phyloP scores from a whole-genome alignment of 2,888 invertebrate species.

The Muschampia plurimacula region DNA sequence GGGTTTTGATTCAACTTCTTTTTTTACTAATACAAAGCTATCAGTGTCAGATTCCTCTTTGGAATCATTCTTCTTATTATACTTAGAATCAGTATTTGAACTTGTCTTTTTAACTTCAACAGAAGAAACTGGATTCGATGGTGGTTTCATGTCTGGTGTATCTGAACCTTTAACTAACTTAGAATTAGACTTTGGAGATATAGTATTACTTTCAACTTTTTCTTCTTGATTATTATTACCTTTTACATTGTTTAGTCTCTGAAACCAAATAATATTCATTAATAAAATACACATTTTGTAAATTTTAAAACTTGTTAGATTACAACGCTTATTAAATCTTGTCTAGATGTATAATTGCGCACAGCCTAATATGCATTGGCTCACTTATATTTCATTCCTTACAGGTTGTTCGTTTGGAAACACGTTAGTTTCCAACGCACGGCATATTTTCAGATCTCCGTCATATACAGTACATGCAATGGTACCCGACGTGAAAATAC shows the following conservation, averaged over 20 bases:
- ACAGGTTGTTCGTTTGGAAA: too few relatives aligned
- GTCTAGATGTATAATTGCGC: too few relatives aligned
- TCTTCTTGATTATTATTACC: conserved; percentile 4
- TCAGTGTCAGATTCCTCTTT: conserved; percentile 33
- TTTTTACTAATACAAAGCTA: conserved; percentile 20
- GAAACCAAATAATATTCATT: conserved; percentile 2
- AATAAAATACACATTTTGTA: background rate
- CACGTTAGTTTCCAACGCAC: too few relatives aligned
- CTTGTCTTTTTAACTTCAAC: background rate
- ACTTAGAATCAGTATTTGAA: background rate
- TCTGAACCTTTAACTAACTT: conserved; percentile 38
- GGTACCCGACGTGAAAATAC: too few relatives aligned
- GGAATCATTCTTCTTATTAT: conserved; percentile 30
- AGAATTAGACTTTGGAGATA: conserved; percentile 37
- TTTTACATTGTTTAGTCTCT: conserved; percentile 22
- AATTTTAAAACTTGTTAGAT: background rate
- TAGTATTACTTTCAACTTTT: conserved; percentile 14
- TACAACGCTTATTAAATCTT: background rate
- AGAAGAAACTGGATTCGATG: conserved; percentile 13
- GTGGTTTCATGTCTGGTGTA: conserved; percentile 21
- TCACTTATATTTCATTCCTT: too few relatives aligned
- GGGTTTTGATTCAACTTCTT: conserved; percentile 52
- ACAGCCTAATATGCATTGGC: too few relatives aligned
- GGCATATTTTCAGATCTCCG: too few relatives aligned
- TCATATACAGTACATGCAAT: too few relatives aligned